A percentile compares a stretch with the other conserved stretches of the same genome.
Conservation (phyloP, 1,140 invertebrate genomes). For the Plodia interpunctella region DNA sequence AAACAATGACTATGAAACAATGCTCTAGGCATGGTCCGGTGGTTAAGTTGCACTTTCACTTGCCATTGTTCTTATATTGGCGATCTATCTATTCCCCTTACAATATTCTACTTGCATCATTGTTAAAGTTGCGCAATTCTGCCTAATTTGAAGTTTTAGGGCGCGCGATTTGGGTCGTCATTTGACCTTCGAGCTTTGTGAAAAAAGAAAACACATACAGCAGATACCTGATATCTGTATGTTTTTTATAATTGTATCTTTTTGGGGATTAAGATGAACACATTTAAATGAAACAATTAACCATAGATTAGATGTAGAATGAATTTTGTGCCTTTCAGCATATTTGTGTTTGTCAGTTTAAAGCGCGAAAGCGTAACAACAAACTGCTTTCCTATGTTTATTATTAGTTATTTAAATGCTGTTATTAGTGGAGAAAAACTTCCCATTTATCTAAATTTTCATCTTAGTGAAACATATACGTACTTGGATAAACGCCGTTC, state of each 20-base stretch:
- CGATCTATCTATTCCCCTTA: slow-evolving; percentile 43
- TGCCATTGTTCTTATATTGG: slow-evolving; percentile 61
- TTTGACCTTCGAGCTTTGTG: not conserved
- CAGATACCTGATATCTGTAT: too few relatives aligned
- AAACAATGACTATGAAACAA: slow-evolving; percentile 66
- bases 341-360: too few relatives aligned
- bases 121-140: slow-evolving; percentile 38
- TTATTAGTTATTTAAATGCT: not conserved
- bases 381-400: too few relatives aligned
- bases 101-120: slow-evolving; percentile 35
- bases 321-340: too few relatives aligned
- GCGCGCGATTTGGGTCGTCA: slow-evolving; percentile 24
- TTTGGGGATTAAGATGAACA: too few relatives aligned
- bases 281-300: too few relatives aligned
- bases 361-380: too few relatives aligned
- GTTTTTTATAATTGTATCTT: not conserved
- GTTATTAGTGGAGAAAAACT: not conserved
- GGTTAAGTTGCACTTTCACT: slow-evolving; percentile 61
- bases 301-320: too few relatives aligned
- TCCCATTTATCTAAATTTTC: not conserved
- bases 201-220: too few relatives aligned
- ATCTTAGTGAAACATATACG: not conserved
- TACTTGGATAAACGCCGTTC: not conserved
- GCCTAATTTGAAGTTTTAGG: slow-evolving; percentile 20
- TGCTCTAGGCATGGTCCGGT: slow-evolving; percentile 44